phyloP scores from a whole-genome alignment of 1,140 invertebrate species.

The Probaryconus sp. region DNA sequence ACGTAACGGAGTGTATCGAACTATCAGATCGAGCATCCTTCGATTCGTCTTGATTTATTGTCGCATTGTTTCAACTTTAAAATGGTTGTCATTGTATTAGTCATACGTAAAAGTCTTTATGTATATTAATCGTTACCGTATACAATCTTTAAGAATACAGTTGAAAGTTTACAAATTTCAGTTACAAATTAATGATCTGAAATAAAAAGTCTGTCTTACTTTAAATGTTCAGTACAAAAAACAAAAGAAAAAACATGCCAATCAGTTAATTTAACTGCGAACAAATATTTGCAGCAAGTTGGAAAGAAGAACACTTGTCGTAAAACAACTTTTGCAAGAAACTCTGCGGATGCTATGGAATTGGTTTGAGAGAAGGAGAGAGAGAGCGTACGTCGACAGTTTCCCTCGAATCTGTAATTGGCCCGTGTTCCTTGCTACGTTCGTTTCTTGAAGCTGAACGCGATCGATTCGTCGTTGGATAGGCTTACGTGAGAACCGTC shows the following conservation, averaged over 20 bases:
- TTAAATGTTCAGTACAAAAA: no score
- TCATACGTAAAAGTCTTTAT: no score
- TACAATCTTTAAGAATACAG: no score
- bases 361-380: constrained; percentile 11
- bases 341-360: constrained; percentile 4
- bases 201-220: no score
- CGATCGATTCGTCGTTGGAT: constrained; percentile 56
- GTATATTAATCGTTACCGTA: no score
- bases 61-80: constrained; percentile 70
- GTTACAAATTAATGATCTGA: no score
- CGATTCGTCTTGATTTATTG: constrained; percentile 71
- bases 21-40: constrained; percentile 59
- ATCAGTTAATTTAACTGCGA: no score
- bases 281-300: no score
- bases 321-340: constrained; percentile 19
- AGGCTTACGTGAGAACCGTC: constrained; percentile 59
- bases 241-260: no score
- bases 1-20: constrained; percentile 71
- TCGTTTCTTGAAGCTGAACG: constrained; percentile 38
- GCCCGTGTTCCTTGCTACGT: constrained; percentile 33
- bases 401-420: constrained; percentile 62
- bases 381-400: constrained; percentile 34
- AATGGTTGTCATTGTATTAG: no score
- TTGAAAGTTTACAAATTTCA: no score
- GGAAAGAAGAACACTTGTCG: no score